These are phyloP conservation scores for Paramormyrops hopkinsi DNA, from an alignment of 2,797 vertebrate genomes.

Conservation along the genomic window DNA sequence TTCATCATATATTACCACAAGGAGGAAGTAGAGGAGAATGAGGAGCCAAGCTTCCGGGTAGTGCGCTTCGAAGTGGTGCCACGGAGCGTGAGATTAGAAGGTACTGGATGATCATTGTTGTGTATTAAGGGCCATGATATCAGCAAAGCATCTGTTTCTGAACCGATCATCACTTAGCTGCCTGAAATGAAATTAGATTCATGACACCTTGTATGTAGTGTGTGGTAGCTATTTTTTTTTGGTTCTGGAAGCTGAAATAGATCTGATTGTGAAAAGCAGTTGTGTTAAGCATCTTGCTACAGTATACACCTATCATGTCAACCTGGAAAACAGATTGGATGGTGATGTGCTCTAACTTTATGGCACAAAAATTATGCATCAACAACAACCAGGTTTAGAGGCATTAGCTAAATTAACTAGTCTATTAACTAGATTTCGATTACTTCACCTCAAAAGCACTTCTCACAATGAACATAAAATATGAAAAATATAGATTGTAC, in stretches of 20 bases:
- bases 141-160: not conserved
- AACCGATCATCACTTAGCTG: not conserved
- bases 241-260: not conserved
- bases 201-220: not conserved
- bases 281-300: not conserved
- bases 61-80: slow-evolving; percentile 95
- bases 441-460: not conserved
- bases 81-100: slow-evolving; percentile 85
- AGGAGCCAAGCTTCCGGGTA: slow-evolving; percentile 82
- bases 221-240: not conserved
- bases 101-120: slow-evolving; percentile 51
- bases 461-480: not conserved
- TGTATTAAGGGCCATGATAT: not conserved
- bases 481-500: not conserved
- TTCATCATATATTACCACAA: slow-evolving; percentile 96
- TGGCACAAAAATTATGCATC: not conserved
- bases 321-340: not conserved
- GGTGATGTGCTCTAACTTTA: not conserved
- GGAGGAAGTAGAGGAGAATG: slow-evolving; percentile 83
- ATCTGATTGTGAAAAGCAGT: not conserved
- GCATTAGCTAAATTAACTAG: not conserved
- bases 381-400: not conserved
- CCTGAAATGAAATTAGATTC: not conserved
- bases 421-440: not conserved
- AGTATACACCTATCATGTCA: not conserved